Evolutionary conservation across 2,797 vertebrate species (phyloP).

Genomic region (Enteromius trimaculatus): DNA sequence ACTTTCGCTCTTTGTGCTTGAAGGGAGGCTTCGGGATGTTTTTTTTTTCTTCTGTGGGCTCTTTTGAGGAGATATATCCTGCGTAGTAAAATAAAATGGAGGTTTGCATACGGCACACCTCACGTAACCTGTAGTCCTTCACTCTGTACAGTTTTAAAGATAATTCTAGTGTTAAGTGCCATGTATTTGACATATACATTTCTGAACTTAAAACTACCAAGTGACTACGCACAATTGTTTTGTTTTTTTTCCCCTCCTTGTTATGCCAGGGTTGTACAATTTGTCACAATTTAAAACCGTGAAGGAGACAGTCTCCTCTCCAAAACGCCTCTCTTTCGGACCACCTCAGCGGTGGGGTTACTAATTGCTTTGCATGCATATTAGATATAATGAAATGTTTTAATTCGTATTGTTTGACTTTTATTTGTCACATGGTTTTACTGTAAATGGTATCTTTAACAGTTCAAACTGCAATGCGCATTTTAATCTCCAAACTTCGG

Average conservation of each 20-base stretch:
- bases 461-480: slow-evolving; percentile 19
- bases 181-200: slow-evolving; percentile 79
- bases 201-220: slow-evolving; percentile 73
- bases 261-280: slow-evolving; percentile 59
- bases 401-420: slow-evolving; percentile 51
- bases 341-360: slow-evolving; percentile 6
- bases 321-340: slow-evolving; percentile 5
- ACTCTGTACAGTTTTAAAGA: slow-evolving; percentile 75
- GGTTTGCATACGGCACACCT: slow-evolving; percentile 54
- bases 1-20: slow-evolving; percentile 38
- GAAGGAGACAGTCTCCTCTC: slow-evolving; percentile 8
- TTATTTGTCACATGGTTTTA: slow-evolving; percentile 45
- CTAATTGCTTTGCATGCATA: slow-evolving; percentile 55
- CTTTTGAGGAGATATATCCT: slow-evolving; percentile 61
- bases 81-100: slow-evolving; percentile 56
- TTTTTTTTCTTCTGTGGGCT: slow-evolving; percentile 15
- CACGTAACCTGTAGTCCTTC: slow-evolving; percentile 61
- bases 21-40: slow-evolving; percentile 32
- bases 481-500: slow-evolving; percentile 29
- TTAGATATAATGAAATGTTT: slow-evolving; percentile 53
- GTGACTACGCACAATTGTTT: slow-evolving; percentile 74
- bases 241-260: slow-evolving; percentile 20
- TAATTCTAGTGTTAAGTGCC: slow-evolving; percentile 82
- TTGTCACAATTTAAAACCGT: slow-evolving; percentile 56
- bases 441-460: slow-evolving; percentile 32